Base-by-base conservation (phyloP, 1,140 invertebrate species). In the Anastrepha obliqua region DNA sequence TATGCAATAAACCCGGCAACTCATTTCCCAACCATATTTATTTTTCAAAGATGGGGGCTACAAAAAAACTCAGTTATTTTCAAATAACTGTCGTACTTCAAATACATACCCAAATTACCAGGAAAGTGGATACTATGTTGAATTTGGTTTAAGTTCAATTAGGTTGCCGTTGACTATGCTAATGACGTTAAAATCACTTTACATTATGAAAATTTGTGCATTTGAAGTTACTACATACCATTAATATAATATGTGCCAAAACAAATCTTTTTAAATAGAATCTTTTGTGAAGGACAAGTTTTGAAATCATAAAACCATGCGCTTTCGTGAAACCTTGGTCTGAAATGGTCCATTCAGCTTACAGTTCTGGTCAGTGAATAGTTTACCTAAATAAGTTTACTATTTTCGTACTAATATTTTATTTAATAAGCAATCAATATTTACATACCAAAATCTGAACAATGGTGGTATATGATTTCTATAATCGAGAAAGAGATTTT, bases 401-500 rank as follows among this genome's bases (percentile, higher is more conserved):
- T 81, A 11, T 81, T 81, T 81, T 81, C 74, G 74, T 81, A 81
- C 74, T 81, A 47, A 81, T 81, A 81, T 81, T 81, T 81, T 58
- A 55, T 81, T 81, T 55, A 47, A 55, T 55, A 81, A 81, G 74
- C 47, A 81, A 29, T 81, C n/a, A 74, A 42, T 51, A 9, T 81
- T 81, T 86, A 86, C 85, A 86, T 86, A 86, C 85, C 85, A 86
- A 86, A 86, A 86, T 20, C 59, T 62, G 85, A 86, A 86, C 59
- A 86, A 62, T 86, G 39, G 85, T 62, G 85, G 85, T 60, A 44
- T 62, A 60, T 60, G 85, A 42, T 86, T 86, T 86, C 85, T 86
- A 86, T 86, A 86, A 86, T 86, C 85, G 85, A 86, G 85, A 86
- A 86, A 86, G 59, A 86, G 59, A 86, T 86, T 86, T 86, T 86